Conservation (phyloP, 2,888 invertebrate genomes). For the Diadegma fenestrale region DNA sequence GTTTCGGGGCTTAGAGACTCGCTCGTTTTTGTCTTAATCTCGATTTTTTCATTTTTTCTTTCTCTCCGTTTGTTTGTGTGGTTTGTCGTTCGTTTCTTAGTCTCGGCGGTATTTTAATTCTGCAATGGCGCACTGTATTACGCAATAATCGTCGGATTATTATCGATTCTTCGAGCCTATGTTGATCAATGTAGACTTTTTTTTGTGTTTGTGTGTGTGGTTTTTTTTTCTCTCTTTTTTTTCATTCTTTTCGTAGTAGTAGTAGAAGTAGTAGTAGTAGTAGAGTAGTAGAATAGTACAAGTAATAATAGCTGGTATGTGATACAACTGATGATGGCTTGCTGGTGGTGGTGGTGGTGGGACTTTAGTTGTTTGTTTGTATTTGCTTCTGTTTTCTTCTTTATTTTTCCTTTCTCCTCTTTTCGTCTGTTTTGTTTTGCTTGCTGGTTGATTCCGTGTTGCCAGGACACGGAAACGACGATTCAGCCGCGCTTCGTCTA, state of each 20-base stretch:
- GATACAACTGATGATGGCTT: slow-evolving; percentile 78
- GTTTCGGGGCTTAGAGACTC: slow-evolving; percentile 1
- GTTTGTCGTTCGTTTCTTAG: slow-evolving; percentile 62
- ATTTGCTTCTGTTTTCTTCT: slow-evolving; percentile 55
- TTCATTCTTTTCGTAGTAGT: slow-evolving; percentile 72
- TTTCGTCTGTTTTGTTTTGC: slow-evolving; percentile 25
- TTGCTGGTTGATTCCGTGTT: slow-evolving; percentile 36
- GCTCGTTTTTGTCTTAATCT: slow-evolving; percentile 28
- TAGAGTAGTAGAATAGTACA: slow-evolving; percentile 72
- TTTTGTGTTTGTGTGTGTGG: slow-evolving; percentile 56
- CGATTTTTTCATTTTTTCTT: slow-evolving; percentile 34
- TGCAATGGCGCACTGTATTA: slow-evolving; percentile 78
- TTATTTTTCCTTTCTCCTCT: slow-evolving; percentile 41
- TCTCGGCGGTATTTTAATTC: slow-evolving; percentile 66
- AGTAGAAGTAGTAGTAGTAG: slow-evolving; percentile 52
- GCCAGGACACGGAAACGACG: slow-evolving; percentile 19
- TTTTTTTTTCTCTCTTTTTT: slow-evolving; percentile 55
- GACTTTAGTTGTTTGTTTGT: slow-evolving; percentile 61
- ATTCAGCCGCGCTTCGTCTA: slow-evolving; percentile 82
- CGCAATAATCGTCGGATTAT: slow-evolving; percentile 81
- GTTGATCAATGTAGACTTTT: slow-evolving; percentile 74
- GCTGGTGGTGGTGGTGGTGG: slow-evolving; percentile 74
- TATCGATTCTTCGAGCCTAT: slow-evolving; percentile 77
- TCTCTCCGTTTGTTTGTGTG: slow-evolving; percentile 37
- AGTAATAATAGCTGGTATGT: slow-evolving; percentile 69